These are phyloP conservation scores for Malurus leucopterus DNA, from an alignment of 2,797 vertebrate species.

Conservation along the genomic window DNA sequence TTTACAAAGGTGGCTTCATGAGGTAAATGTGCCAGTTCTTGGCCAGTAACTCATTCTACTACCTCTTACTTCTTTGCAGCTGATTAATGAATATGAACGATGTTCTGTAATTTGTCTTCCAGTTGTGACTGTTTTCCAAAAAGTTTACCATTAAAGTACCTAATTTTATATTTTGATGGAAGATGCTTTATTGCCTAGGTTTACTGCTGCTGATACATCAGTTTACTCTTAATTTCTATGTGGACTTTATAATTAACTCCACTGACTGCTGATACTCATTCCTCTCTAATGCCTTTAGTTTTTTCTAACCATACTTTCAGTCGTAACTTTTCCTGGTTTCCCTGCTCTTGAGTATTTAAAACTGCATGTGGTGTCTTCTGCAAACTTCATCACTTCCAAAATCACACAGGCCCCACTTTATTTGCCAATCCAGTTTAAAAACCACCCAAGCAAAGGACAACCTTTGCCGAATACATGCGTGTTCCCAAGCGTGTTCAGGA, in stretches of 20 bases:
- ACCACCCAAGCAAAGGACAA: accelerated
- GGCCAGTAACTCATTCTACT: background rate
- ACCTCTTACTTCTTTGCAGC: background rate
- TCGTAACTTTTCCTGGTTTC: background rate
- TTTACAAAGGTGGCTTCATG: background rate
- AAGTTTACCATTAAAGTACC: background rate
- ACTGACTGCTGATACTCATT: background rate
- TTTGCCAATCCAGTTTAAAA: background rate
- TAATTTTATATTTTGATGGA: background rate
- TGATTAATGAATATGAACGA: background rate
- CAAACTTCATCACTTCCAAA: background rate
- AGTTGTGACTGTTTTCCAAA: background rate
- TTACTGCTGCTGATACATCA: accelerated
- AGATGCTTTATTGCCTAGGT: background rate
- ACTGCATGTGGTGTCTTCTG: background rate
- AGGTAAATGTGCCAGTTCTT: background rate
- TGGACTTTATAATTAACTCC: background rate
- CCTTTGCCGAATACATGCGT: accelerated
- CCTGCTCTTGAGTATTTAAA: background rate
- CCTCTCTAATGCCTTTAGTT: background rate
- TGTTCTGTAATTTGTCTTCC: background rate
- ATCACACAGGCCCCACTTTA: background rate
- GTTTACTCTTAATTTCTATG: background rate
- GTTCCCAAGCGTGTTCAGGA: background rate
- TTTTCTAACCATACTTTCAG: background rate